Conservation (phyloP, 1,140 invertebrate genomes). For the Dreissena rostriformis region DNA sequence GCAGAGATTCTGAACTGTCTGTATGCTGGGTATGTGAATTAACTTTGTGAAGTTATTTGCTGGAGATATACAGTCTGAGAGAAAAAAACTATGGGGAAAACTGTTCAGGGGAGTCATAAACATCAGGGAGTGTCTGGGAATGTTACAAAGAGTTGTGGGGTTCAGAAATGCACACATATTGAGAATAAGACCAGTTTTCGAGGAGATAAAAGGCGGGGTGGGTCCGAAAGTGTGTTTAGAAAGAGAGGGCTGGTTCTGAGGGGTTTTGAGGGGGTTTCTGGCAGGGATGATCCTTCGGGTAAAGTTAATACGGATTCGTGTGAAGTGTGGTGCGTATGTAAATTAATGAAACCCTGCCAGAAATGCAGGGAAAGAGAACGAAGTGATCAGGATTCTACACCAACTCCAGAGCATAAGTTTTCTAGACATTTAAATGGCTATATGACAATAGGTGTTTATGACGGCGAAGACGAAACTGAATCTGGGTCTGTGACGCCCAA, state of each 20-base stretch:
- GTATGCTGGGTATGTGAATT: too few species aligned
- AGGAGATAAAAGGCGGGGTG: not conserved
- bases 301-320: constrained; percentile 32
- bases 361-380: constrained; percentile 17
- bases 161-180: too few species aligned
- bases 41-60: not conserved
- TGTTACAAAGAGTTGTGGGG: too few species aligned
- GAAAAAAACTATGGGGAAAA: constrained; percentile 30
- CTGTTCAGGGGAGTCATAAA: constrained; percentile 48
- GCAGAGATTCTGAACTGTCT: too few species aligned
- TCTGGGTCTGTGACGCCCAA: constrained; percentile 10
- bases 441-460: not conserved
- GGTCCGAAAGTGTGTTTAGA: not conserved
- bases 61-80: not conserved
- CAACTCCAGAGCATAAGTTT: constrained; percentile 18
- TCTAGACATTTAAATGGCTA: too few species aligned
- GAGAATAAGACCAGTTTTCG: not conserved
- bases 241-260: not conserved
- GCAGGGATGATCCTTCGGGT: not conserved
- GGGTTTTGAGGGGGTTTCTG: not conserved
- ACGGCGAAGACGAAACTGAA: not conserved
- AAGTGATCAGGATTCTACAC: constrained; percentile 19
- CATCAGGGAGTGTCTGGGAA: not conserved
- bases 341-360: constrained; percentile 42
- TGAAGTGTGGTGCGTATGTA: constrained; percentile 58